These are phyloP conservation scores for Sesia apiformis DNA, from an alignment of 2,888 invertebrate species.

Conservation along the genomic window DNA sequence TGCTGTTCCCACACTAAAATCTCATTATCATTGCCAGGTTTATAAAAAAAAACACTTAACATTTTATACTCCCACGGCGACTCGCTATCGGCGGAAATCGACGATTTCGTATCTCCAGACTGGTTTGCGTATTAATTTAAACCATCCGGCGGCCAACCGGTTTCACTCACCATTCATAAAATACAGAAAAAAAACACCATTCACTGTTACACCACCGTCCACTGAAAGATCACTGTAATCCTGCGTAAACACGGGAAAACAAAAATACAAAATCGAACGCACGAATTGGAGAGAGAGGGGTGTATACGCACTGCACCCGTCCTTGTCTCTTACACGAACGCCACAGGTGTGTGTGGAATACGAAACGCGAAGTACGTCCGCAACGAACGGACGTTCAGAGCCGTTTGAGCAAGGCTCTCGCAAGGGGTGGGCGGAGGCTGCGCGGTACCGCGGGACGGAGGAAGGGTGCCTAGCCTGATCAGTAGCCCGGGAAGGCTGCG, in stretches of 20 bases:
- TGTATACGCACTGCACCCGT: slow-evolving; percentile 15
- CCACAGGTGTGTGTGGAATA: slow-evolving; percentile 43
- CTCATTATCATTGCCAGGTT: slow-evolving; percentile 11
- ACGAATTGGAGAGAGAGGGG: slow-evolving; percentile 16
- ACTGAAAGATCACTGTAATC: slow-evolving; percentile 44
- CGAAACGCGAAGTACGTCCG: slow-evolving; percentile 21
- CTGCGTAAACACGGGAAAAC: slow-evolving; percentile 24
- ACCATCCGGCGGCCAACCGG: slow-evolving; percentile 34
- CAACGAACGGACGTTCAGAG: slow-evolving; percentile 27
- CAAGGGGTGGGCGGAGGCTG: slow-evolving; percentile 21
- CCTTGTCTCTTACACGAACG: slow-evolving; percentile 17
- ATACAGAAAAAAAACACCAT: slow-evolving; percentile 14
- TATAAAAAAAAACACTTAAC: slow-evolving; percentile 14
- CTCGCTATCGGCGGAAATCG: slow-evolving; percentile 41
- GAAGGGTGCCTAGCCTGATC: slow-evolving; percentile 28
- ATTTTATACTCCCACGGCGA: slow-evolving; percentile 32
- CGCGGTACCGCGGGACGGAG: slow-evolving; percentile 20
- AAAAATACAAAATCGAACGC: slow-evolving; percentile 24
- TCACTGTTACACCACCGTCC: slow-evolving; percentile 19
- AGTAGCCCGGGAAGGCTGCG: slow-evolving; percentile 58
- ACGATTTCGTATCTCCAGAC: slow-evolving; percentile 26
- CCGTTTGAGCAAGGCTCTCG: slow-evolving; percentile 30
- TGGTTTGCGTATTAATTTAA: slow-evolving; percentile 28
- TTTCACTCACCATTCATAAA: slow-evolving; percentile 37
- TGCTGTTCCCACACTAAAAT: slow-evolving; percentile 20